Evolutionary conservation across 1,140 invertebrate species (phyloP), one percentile per base, ranked within the genome.

Genomic region (Conus betulinus): DNA sequence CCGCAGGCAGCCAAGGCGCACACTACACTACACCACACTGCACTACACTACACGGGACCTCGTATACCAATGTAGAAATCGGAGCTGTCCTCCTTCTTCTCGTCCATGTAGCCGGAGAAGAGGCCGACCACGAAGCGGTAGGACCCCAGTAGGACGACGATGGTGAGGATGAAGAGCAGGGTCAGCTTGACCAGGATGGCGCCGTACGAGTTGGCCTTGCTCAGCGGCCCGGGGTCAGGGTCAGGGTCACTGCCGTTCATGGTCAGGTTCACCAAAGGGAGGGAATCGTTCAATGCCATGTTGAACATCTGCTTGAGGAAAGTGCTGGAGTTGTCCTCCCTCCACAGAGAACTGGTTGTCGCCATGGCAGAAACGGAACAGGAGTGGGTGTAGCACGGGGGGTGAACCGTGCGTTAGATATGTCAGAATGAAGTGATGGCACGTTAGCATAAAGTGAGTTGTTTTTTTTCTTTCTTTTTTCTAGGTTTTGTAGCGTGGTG

Each of bases 81-180:
- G 13, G 67, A 71, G 67, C 67, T 71, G 23, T 71, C 67, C 23
- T 71, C 67, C 67, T 71, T 71, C 67, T 71, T 71, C 17, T 71
- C 67, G 67, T 71, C 67, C 67, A 71, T 13, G 67, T 71, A 71
- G 67, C 67, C 67, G 4, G 67, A 71, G 23, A 71, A 71, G 17
- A 71, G 67, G 67, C 67, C 20, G 67, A 71, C 67, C 13, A 71
- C 67, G 67, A 71, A 71, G 67, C 67, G 67, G 67, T 71, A 71
- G 15, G 67, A 71, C 13, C 11, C 67, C 11, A 71, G 23, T 7
- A 71, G 67, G 23, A 71, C 67, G 17, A 71, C 67, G 17, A 71
- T n/a, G 67, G 67, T 71, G 17, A 71, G 67, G 15, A 71, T 71
- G 67, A 71, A 71, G 17, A 71, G 67, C 67, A 71, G 67, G 13